Evolutionary conservation across 2,888 invertebrate species (phyloP).

Genomic region (Xiphydria camelus): DNA sequence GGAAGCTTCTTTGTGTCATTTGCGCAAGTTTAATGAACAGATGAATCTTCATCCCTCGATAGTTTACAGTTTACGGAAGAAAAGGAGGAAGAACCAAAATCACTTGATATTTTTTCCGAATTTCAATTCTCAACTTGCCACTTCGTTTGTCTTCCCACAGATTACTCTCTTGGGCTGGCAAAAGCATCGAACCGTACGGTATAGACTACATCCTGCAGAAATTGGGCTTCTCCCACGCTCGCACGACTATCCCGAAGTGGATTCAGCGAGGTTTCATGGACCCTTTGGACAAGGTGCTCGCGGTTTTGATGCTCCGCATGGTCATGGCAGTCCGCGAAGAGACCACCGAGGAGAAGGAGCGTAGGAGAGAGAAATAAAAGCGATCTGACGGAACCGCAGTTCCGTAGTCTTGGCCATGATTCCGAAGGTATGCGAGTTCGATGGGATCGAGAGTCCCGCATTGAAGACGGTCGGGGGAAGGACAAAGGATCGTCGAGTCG

Average conservation of each 20-base stretch:
- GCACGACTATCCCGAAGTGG: slow-evolving; percentile 99
- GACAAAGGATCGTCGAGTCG: too few relatives aligned
- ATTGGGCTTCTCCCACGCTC: slow-evolving; percentile 94
- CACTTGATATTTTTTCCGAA: too few relatives aligned
- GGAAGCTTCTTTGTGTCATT: neutral
- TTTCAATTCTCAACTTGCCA: too few relatives aligned
- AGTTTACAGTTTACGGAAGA: slow-evolving; percentile 3
- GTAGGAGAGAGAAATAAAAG: slow-evolving; percentile 44
- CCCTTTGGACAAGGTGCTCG: slow-evolving; percentile 90
- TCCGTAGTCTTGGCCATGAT: too few relatives aligned
- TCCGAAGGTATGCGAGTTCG: too few relatives aligned
- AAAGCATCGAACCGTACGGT: slow-evolving; percentile 96
- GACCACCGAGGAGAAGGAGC: slow-evolving; percentile 43
- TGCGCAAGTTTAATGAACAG: neutral
- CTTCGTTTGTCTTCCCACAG: slow-evolving; percentile 51
- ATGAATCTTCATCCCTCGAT: neutral
- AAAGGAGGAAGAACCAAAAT: too few relatives aligned
- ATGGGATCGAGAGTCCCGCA: too few relatives aligned
- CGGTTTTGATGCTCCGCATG: slow-evolving; percentile 76
- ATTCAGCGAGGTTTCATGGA: slow-evolving; percentile 98
- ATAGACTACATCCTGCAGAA: slow-evolving; percentile 98
- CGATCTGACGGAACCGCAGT: too few relatives aligned
- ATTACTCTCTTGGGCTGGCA: slow-evolving; percentile 86
- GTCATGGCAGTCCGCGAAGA: slow-evolving; percentile 60
- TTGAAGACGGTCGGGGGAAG: too few relatives aligned